phyloP scores from a whole-genome alignment of 92 coral and sea anemone genomes.

The Bergia puertoricense region DNA sequence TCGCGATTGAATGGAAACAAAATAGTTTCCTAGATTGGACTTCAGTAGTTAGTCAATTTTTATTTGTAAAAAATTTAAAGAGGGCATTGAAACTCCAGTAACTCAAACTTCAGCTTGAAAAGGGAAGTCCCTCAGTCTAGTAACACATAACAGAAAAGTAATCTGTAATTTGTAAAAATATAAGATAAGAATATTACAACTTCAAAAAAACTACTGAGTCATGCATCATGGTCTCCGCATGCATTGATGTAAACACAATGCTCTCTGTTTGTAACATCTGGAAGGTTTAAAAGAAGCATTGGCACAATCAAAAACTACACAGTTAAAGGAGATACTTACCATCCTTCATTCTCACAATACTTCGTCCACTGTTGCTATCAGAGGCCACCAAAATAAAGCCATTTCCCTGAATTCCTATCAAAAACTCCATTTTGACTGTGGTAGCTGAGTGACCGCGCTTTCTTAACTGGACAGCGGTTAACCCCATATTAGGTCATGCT shows the following conservation, averaged over 20 bases:
- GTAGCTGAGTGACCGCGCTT: background rate
- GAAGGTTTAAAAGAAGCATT: background rate
- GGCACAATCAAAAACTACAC: background rate
- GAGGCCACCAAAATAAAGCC: constrained; percentile 93
- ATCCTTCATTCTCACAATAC: constrained; percentile 97
- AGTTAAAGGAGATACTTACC: constrained; percentile 53
- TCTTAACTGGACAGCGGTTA: constrained; percentile 2
- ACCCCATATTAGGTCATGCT: background rate
- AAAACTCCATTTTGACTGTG: constrained; percentile 90
- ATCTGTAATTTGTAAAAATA: too few species aligned
- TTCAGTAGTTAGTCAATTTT: too few species aligned
- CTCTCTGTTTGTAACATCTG: background rate
- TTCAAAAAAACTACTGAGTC: constrained; percentile 58
- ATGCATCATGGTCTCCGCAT: constrained; percentile 1
- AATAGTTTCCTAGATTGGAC: too few species aligned
- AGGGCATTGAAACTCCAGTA: too few species aligned
- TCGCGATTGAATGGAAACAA: too few species aligned
- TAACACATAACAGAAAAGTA: too few species aligned
- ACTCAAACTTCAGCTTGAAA: background rate
- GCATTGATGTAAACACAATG: constrained; percentile 6
- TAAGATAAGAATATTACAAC: background rate
- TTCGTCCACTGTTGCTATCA: constrained; percentile 93
- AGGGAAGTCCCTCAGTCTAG: background rate
- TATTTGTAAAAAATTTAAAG: too few species aligned
- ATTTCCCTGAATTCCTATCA: constrained; percentile 93